Conservation (phyloP, 1,140 invertebrate genomes). For the Drosophila pachea region DNA sequence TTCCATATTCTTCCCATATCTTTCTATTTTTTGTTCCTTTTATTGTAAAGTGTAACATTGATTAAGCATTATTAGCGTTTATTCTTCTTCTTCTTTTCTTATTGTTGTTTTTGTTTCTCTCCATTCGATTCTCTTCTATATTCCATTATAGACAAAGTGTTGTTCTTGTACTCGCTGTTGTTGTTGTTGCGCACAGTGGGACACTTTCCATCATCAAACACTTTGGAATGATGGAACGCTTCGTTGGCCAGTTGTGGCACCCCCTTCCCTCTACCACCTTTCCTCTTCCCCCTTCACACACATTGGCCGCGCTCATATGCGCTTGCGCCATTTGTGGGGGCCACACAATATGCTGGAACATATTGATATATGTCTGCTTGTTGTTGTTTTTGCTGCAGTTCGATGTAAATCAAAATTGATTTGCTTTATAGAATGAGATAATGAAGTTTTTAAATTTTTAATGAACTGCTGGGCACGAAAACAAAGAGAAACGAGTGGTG, state of each 20-base stretch:
- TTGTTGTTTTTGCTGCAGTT: constrained; percentile 10
- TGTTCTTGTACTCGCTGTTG: constrained; percentile 26
- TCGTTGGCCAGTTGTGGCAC: constrained; percentile 60
- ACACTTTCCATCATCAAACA: constrained; percentile 74
- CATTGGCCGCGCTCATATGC: constrained; percentile 26
- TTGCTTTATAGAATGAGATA: constrained; percentile 47
- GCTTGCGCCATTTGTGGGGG: constrained; percentile 34
- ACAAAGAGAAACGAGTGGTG: constrained; percentile 3
- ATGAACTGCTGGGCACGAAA: constrained; percentile 49
- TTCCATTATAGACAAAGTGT: constrained; percentile 49
- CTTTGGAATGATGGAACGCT: constrained; percentile 69
- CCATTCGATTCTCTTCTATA: constrained; percentile 11
- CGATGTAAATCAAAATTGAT: constrained; percentile 74
- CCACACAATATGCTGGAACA: constrained; percentile 31
- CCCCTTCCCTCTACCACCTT: not conserved
- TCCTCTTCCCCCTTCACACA: constrained; percentile 21
- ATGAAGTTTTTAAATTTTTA: constrained; percentile 70
- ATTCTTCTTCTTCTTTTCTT: constrained; percentile 64
- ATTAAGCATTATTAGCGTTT: constrained; percentile 77
- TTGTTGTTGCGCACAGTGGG: constrained; percentile 56
- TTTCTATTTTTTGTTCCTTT: constrained; percentile 24
- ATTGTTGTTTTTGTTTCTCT: constrained; percentile 43
- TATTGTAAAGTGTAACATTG: constrained; percentile 77
- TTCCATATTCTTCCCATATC: constrained; percentile 39
- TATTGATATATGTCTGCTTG: constrained; percentile 48